Evolutionary conservation across 2,113 vertebrate species (phyloP).

Genomic region (Puntigrus tetrazona): DNA sequence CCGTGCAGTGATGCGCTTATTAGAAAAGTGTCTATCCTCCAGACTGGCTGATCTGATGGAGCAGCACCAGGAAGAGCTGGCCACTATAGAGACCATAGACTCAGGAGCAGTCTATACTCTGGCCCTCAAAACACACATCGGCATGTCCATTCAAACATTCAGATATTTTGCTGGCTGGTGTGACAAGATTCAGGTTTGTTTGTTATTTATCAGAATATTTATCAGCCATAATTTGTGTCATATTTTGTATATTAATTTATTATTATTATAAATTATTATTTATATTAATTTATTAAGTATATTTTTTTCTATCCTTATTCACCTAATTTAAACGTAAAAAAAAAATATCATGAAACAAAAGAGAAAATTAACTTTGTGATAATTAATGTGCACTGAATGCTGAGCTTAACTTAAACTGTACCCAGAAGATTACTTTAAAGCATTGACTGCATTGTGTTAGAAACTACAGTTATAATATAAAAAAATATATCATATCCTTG

Average conservation of each 20-base stretch:
- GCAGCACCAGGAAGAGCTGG: slow-evolving; percentile 80
- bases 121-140: slow-evolving; percentile 81
- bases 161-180: slow-evolving; percentile 84
- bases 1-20: not conserved
- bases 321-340: slow-evolving; percentile 18
- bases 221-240: not conserved
- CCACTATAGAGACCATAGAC: slow-evolving; percentile 80
- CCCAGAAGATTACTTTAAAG: not conserved
- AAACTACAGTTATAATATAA: not conserved
- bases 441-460: not conserved
- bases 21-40: not conserved
- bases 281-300: too few relatives aligned
- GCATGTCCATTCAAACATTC: slow-evolving; percentile 84
- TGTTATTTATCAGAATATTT: slow-evolving; percentile 1
- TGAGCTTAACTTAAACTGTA: not conserved
- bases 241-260: too few relatives aligned
- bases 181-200: slow-evolving; percentile 80
- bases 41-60: slow-evolving; percentile 83
- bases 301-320: not conserved
- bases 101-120: slow-evolving; percentile 82
- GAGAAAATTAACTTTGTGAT: not conserved
- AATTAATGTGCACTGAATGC: not conserved
- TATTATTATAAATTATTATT: too few relatives aligned
- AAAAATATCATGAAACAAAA: too few relatives aligned
- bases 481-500: not conserved